phyloP scores from a whole-genome alignment of 2,888 invertebrate species.

The Tuberolachnus salignus region DNA sequence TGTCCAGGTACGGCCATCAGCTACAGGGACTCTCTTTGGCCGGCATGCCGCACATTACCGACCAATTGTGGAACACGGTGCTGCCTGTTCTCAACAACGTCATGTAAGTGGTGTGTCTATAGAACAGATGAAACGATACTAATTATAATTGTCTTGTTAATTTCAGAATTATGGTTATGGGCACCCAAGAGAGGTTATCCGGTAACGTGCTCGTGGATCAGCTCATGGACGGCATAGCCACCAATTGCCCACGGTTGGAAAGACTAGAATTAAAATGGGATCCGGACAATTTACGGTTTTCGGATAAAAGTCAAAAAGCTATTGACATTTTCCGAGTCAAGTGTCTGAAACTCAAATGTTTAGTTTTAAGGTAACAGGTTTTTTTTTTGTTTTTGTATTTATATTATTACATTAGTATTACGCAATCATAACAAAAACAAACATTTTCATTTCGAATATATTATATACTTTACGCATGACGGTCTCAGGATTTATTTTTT shows the following conservation, averaged over 20 bases:
- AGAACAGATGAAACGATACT: neutral
- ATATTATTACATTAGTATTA: neutral
- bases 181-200: slow-evolving; percentile 93
- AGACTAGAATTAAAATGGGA: slow-evolving; percentile 97
- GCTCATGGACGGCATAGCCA: slow-evolving; percentile 95
- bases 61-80: slow-evolving; percentile 96
- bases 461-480: too few species aligned
- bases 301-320: slow-evolving; percentile 99
- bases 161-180: slow-evolving; percentile 91
- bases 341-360: slow-evolving; percentile 88
- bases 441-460: too few species aligned
- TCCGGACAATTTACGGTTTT: slow-evolving; percentile 96
- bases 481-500: neutral
- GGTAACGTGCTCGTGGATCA: slow-evolving; percentile 98
- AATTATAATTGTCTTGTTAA: neutral
- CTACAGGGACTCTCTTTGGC: slow-evolving; percentile 86
- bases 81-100: slow-evolving; percentile 89
- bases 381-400: too few species aligned
- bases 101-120: slow-evolving; percentile 70
- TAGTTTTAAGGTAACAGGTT: slow-evolving; percentile 84
- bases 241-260: slow-evolving; percentile 85
- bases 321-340: slow-evolving; percentile 96
- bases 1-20: slow-evolving; percentile 87
- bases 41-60: slow-evolving; percentile 97
- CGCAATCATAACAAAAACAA: neutral